phyloP scores from a whole-genome alignment of 2,797 vertebrate genomes.

The Morelia viridis region DNA sequence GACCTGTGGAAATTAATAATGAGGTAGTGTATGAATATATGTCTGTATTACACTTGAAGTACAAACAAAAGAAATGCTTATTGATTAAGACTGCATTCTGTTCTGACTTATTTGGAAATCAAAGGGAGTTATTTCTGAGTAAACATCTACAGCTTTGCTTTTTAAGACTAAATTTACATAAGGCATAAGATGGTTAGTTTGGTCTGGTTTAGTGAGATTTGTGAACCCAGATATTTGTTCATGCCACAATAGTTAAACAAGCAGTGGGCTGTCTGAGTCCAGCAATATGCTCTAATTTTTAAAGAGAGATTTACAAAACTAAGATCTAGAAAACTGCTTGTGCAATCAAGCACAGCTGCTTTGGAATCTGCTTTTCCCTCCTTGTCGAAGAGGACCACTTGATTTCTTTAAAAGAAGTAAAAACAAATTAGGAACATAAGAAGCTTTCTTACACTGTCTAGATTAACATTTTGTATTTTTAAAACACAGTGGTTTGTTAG shows the following conservation, averaged over 20 bases:
- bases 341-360: not conserved
- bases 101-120: not conserved
- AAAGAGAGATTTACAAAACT: not conserved
- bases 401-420: not conserved
- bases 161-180: not conserved
- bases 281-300: not conserved
- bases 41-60: not conserved
- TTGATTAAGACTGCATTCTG: not conserved
- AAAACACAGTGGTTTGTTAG: too few species aligned
- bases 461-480: too few species aligned
- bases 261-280: not conserved
- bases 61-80: not conserved
- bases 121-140: too few species aligned
- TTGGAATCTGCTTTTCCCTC: not conserved
- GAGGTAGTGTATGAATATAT: slow-evolving; percentile 75
- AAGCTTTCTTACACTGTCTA: not conserved
- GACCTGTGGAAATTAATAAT: slow-evolving; percentile 75
- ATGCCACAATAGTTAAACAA: not conserved
- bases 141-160: not conserved
- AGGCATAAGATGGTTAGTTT: not conserved
- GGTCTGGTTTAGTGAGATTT: not conserved
- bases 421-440: not conserved
- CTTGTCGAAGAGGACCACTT: not conserved
- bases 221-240: not conserved
- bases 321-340: not conserved